Evolutionary conservation across 2,888 invertebrate genomes (phyloP).

Genomic region (Drepanosiphum platanoidis): DNA sequence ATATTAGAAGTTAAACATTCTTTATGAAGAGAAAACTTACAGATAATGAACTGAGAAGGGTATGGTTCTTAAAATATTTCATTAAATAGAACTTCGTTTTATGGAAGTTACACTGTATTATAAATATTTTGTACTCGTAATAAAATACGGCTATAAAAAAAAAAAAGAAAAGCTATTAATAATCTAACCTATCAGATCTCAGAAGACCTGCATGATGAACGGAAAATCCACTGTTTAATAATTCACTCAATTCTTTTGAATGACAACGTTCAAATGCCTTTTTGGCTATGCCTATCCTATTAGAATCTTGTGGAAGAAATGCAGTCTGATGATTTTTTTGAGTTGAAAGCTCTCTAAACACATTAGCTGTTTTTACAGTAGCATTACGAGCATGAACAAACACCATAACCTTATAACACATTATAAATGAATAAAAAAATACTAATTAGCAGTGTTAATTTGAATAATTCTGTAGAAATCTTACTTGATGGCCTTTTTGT

Average conservation of each 20-base stretch:
- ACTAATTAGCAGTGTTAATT: neutral
- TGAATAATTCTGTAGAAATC: slow-evolving; percentile 5
- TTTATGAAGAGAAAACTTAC: no score
- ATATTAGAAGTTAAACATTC: no score
- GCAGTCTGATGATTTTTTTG: slow-evolving; percentile 77
- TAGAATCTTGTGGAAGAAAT: slow-evolving; percentile 76
- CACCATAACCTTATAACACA: slow-evolving; percentile 79
- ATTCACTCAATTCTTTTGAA: slow-evolving; percentile 83
- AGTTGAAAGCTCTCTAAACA: slow-evolving; percentile 83
- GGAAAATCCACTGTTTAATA: slow-evolving; percentile 88
- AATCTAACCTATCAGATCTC: slow-evolving; percentile 79
- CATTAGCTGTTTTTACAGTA: slow-evolving; percentile 87
- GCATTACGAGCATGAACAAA: slow-evolving; percentile 98
- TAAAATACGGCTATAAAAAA: neutral
- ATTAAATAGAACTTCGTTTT: no score
- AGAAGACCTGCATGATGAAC: slow-evolving; percentile 98
- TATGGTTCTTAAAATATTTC: no score
- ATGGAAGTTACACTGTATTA: no score
- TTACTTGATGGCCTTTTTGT: slow-evolving; percentile 86
- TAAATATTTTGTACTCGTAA: neutral
- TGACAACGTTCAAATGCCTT: slow-evolving; percentile 78
- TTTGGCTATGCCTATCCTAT: slow-evolving; percentile 75
- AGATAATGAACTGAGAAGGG: no score
- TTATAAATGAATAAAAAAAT: neutral
- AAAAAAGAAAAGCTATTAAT: no score